Conservation (phyloP, 1,140 invertebrate species). For the Nymphalis io region DNA sequence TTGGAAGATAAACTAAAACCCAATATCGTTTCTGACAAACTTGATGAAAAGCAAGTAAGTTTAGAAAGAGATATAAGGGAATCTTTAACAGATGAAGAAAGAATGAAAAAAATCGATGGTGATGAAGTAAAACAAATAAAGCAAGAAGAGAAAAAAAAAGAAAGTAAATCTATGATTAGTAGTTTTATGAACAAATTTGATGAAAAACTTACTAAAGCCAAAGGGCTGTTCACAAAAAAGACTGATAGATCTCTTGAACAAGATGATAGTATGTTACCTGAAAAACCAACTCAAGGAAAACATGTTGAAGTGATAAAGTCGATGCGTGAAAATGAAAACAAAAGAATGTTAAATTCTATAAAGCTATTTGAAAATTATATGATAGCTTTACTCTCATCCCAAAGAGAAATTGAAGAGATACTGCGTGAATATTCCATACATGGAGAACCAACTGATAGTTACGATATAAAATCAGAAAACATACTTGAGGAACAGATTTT, state of each 20-base stretch:
- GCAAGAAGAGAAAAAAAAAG: constrained; percentile 48
- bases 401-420: constrained; percentile 40
- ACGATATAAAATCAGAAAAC: constrained; percentile 43
- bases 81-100: constrained; percentile 35
- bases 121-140: constrained; percentile 36
- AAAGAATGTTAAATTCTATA: constrained; percentile 17
- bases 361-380: constrained; percentile 28
- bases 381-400: constrained; percentile 28
- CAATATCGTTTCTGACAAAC: constrained; percentile 64
- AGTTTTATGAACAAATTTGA: constrained; percentile 57
- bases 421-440: constrained; percentile 36
- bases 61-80: constrained; percentile 56
- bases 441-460: constrained; percentile 44
- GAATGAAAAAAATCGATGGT: constrained; percentile 44
- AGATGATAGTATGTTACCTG: constrained; percentile 16
- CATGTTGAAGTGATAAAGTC: constrained; percentile 13
- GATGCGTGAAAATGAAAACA: constrained; percentile 11
- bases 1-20: constrained; percentile 18
- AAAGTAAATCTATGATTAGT: constrained; percentile 52
- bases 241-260: constrained; percentile 41
- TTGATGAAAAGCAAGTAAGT: constrained; percentile 68
- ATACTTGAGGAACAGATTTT: constrained; percentile 36
- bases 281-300: constrained; percentile 16
- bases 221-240: constrained; percentile 52
- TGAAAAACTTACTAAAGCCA: constrained; percentile 55